These are phyloP conservation scores for Lasioglossum calceatum DNA, from an alignment of 2,888 invertebrate species.

Conservation along the genomic window DNA sequence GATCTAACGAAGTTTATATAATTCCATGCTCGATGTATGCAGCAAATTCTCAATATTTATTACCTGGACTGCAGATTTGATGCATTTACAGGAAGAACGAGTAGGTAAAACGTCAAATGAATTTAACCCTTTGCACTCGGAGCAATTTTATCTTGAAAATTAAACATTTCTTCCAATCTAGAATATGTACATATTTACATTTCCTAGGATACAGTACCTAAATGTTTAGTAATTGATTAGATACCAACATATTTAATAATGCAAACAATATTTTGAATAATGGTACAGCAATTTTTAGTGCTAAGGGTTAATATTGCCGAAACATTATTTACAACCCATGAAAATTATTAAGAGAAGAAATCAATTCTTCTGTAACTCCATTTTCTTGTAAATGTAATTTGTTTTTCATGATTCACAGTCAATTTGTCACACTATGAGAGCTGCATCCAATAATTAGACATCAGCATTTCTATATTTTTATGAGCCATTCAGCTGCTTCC, in stretches of 20 bases:
- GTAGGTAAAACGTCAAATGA: background rate
- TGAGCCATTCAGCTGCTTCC: background rate
- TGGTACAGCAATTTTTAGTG: too few relatives aligned
- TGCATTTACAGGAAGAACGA: background rate
- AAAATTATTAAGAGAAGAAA: background rate
- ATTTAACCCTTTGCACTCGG: background rate
- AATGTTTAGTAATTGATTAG: too few relatives aligned
- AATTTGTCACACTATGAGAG: background rate
- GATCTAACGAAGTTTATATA: background rate
- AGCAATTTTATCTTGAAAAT: too few relatives aligned
- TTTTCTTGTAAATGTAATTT: background rate
- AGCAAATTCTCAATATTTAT: background rate
- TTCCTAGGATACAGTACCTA: too few relatives aligned
- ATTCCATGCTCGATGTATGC: background rate
- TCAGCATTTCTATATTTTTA: background rate
- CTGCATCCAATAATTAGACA: background rate
- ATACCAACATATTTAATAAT: too few relatives aligned
- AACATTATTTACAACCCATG: background rate
- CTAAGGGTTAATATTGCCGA: background rate
- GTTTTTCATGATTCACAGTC: background rate
- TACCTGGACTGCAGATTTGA: background rate
- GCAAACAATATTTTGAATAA: too few relatives aligned
- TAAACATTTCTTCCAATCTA: too few relatives aligned
- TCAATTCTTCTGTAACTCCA: background rate
- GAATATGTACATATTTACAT: too few relatives aligned